Percentiles rank a stretch among this genome's conserved stretches.
phyloP scores from a whole-genome alignment of 2,888 invertebrate species.

The Tiliacea aurago region DNA sequence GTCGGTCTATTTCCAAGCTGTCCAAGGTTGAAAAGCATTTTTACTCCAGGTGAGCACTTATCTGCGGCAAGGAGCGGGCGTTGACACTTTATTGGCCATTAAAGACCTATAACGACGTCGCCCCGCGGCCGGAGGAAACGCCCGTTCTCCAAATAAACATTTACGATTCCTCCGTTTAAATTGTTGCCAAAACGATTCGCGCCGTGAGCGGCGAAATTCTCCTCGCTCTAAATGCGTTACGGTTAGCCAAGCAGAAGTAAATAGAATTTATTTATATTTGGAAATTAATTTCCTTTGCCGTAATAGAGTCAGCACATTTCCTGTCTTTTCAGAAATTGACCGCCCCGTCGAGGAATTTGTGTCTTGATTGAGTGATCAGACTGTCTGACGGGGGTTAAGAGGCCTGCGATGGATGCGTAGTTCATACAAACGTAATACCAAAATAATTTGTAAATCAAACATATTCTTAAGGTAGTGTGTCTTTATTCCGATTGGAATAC shows the following conservation, averaged over 20 bases:
- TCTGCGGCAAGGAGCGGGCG: slow-evolving; percentile 79
- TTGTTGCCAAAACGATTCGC: slow-evolving; percentile 88
- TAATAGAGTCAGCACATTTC: slow-evolving; percentile 80
- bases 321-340: slow-evolving; percentile 77
- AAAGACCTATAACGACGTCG: slow-evolving; percentile 87
- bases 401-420: no score
- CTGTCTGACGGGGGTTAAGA: slow-evolving; percentile 18
- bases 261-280: slow-evolving; percentile 89
- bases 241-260: slow-evolving; percentile 86
- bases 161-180: slow-evolving; percentile 87
- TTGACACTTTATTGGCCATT: slow-evolving; percentile 89
- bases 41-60: slow-evolving; percentile 83
- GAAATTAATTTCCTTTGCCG: slow-evolving; percentile 84
- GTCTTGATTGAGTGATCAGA: slow-evolving; percentile 57
- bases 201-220: slow-evolving; percentile 79
- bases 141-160: slow-evolving; percentile 87
- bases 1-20: slow-evolving; percentile 39
- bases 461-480: no score
- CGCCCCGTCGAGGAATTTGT: slow-evolving; percentile 70
- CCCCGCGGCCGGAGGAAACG: slow-evolving; percentile 81
- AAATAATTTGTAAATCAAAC: no score
- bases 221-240: slow-evolving; percentile 84
- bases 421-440: no score
- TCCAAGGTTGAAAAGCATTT: slow-evolving; percentile 59
- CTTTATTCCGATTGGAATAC: no score